Base-by-base conservation (phyloP, 2,888 invertebrate species). In the Mantis religiosa region DNA sequence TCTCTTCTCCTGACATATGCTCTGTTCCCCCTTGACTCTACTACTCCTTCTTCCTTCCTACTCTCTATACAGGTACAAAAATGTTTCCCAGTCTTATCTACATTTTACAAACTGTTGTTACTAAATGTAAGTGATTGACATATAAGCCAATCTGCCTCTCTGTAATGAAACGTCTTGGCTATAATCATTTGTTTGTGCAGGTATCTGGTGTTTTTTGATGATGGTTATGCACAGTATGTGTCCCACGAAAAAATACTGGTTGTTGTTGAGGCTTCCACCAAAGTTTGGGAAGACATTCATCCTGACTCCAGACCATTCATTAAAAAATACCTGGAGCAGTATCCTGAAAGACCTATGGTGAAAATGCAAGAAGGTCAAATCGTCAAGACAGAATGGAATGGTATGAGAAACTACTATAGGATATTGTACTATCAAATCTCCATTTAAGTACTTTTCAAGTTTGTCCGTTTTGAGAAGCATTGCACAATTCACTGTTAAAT, bases 201-300 rank as follows among this genome's bases (percentile, higher is more conserved):
- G 90, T 98, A 98, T 92, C 94, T 98, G 90, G 95, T 98, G 71
- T 98, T 99, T 93, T 98, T 98, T 93, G 98, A 98, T 93, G 98
- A 98, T 92, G 98, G 98, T 0, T 98, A 97, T 92, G 97, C 97
- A 0, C 97, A 98, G 92, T 98, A 98, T 93, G 97, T 97, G 0
- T 92, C 93, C 1, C 97, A 97, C 91, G 93, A 95, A 7, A 94
- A 95, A 91, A 96, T 97, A 0, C 95, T 95, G 4, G 93, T 97
- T 0, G 96, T 98, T 0, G 95, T 95, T 90, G 95, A 96, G 91
- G 93, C 94, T 90, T 97, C 97, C 34, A 92, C 94, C 0, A 95
- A 96, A 71, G 98, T 98, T 0, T 98, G 98, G 97, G 97, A 98
- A 91, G 98, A 99, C 92, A 95, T 98, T 71, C 97, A 97, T 90